Evolutionary conservation across 2,888 invertebrate genomes (phyloP).

Genomic region (Chorisops tibialis): DNA sequence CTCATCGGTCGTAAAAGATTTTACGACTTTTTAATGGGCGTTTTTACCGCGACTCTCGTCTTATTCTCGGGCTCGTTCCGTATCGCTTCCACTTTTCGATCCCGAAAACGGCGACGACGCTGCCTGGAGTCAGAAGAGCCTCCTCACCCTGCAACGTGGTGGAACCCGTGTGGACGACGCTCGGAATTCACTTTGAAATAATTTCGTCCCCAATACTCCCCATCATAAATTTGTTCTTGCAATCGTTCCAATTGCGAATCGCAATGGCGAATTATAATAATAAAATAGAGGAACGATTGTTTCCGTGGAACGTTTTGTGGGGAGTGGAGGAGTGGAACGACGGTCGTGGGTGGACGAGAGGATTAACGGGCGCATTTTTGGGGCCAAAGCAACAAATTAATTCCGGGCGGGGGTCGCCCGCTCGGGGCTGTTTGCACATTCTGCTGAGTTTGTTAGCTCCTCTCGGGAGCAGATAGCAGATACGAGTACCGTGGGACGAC

Average conservation of each 20-base stretch:
- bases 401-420: neutral
- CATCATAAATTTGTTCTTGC: conserved; percentile 2
- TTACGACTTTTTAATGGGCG: conserved; percentile 31
- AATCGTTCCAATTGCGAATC: conserved; percentile 13
- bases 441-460: too few species aligned
- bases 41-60: conserved; percentile 30
- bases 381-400: conserved; percentile 21
- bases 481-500: too few species aligned
- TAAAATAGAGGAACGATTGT: conserved; percentile 8
- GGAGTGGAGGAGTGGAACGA: neutral
- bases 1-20: conserved; percentile 29
- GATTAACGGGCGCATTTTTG: conserved; percentile 2
- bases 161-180: neutral
- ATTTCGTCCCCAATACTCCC: neutral
- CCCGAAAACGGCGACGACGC: neutral
- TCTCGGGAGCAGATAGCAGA: too few species aligned
- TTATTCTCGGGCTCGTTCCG: conserved; percentile 1
- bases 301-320: neutral
- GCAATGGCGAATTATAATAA: conserved; percentile 18
- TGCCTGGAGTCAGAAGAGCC: neutral
- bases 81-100: neutral
- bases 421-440: neutral
- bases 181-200: neutral
- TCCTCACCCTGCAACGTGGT: neutral
- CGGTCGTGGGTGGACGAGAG: neutral